phyloP scores from a whole-genome alignment of 2,797 vertebrate genomes.

The Sebastes cheni region DNA sequence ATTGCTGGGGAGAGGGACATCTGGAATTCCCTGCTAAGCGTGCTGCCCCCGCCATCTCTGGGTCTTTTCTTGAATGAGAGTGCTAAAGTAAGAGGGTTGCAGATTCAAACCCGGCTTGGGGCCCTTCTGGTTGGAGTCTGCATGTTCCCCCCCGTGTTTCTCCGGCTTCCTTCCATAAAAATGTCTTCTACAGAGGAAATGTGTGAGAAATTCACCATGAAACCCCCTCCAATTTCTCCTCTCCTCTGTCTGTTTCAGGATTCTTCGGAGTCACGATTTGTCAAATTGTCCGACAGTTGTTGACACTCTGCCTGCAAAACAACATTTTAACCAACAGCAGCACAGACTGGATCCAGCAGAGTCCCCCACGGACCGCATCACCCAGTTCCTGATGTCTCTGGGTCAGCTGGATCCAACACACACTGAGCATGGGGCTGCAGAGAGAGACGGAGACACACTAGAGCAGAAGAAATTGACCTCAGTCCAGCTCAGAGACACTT shows the following conservation, averaged over 20 bases:
- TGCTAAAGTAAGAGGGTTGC: too few relatives aligned
- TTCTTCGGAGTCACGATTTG: background rate
- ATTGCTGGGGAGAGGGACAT: too few relatives aligned
- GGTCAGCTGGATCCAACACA: background rate
- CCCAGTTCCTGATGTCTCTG: conserved; percentile 65
- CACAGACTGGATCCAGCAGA: background rate
- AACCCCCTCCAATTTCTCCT: background rate
- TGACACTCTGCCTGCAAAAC: background rate
- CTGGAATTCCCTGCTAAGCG: too few relatives aligned
- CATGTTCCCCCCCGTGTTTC: too few relatives aligned
- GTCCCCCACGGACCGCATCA: conserved; percentile 30
- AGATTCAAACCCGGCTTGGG: too few relatives aligned
- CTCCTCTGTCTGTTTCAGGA: conserved; percentile 25
- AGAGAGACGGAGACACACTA: background rate
- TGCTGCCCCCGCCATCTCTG: too few relatives aligned
- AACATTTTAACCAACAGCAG: background rate
- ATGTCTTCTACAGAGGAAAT: background rate
- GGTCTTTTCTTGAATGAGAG: too few relatives aligned
- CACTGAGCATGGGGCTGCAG: background rate
- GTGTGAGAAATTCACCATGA: background rate
- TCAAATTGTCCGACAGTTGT: background rate
- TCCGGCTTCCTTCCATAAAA: too few relatives aligned
- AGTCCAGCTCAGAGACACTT: background rate
- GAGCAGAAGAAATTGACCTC: background rate
- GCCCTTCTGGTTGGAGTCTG: too few relatives aligned